phyloP scores from a whole-genome alignment of 2,113 vertebrate genomes.

The Ahaetulla prasina region DNA sequence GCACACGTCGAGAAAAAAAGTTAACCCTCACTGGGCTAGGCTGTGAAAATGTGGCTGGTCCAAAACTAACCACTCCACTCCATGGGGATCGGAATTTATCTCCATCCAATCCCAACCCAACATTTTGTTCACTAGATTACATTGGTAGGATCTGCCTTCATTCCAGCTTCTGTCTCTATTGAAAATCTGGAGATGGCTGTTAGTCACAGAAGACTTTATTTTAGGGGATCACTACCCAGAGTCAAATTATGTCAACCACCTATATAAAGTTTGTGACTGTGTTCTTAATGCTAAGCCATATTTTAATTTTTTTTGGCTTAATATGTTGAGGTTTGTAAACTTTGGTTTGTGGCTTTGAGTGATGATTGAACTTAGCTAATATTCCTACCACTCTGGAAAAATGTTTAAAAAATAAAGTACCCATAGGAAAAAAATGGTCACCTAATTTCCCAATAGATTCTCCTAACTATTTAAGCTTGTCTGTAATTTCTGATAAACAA shows the following conservation, averaged over 20 bases:
- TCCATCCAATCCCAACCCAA: neutral
- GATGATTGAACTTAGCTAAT: neutral
- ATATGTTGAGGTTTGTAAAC: neutral
- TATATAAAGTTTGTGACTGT: neutral
- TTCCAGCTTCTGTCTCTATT: neutral
- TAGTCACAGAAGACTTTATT: neutral
- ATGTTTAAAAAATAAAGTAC: neutral
- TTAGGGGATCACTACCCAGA: neutral
- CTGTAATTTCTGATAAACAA: constrained; percentile 24
- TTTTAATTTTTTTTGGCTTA: neutral
- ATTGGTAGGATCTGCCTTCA: neutral
- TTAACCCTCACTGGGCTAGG: neutral
- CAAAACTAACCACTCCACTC: neutral
- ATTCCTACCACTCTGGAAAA: neutral
- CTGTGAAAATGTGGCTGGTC: neutral
- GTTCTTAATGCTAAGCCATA: neutral
- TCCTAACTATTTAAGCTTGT: constrained; percentile 41
- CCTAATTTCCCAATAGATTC: constrained; percentile 25
- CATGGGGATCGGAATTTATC: neutral
- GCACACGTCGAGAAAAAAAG: too few species aligned
- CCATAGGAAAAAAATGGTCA: neutral
- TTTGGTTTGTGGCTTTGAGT: neutral
- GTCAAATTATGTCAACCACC: too few species aligned
- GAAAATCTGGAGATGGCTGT: neutral
- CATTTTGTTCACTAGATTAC: neutral